These are phyloP conservation scores for Enchytraeus crypticus DNA, from an alignment of 2,888 invertebrate genomes.

Conservation along the genomic window DNA sequence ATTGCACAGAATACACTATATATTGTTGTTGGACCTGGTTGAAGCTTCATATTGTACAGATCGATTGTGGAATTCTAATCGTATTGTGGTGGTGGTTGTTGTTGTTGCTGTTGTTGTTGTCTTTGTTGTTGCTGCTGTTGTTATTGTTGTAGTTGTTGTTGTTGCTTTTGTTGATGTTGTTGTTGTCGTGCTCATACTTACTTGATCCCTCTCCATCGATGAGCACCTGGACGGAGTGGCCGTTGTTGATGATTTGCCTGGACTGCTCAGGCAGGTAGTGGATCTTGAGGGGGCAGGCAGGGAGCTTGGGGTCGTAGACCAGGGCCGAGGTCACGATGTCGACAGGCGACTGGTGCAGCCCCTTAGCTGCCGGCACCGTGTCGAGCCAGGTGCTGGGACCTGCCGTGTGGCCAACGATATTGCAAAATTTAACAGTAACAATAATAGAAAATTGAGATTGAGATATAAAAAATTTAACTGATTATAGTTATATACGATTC, in stretches of 20 bases:
- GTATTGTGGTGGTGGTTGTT: too few relatives aligned
- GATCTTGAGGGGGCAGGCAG: slow-evolving; percentile 9
- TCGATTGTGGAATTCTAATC: too few relatives aligned
- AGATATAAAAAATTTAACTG: background rate
- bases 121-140: too few relatives aligned
- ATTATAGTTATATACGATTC: background rate
- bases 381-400: slow-evolving; percentile 12
- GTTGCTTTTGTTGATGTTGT: too few relatives aligned
- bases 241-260: slow-evolving; percentile 64
- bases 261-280: slow-evolving; percentile 56
- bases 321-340: slow-evolving; percentile 64
- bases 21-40: too few relatives aligned
- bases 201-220: slow-evolving; percentile 15
- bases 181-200: too few relatives aligned
- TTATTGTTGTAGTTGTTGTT: too few relatives aligned
- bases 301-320: slow-evolving; percentile 10
- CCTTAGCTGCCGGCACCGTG: slow-evolving; percentile 69
- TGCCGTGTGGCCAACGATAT: too few relatives aligned
- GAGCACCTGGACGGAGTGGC: slow-evolving; percentile 57
- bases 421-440: too few relatives aligned
- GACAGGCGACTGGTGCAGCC: slow-evolving; percentile 76
- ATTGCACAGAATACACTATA: too few relatives aligned
- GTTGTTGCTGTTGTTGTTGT: too few relatives aligned
- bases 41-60: too few relatives aligned
- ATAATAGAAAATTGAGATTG: background rate